Evolutionary conservation across 2,113 vertebrate genomes (phyloP).

Genomic region (Dendropsophus ebraccatus): DNA sequence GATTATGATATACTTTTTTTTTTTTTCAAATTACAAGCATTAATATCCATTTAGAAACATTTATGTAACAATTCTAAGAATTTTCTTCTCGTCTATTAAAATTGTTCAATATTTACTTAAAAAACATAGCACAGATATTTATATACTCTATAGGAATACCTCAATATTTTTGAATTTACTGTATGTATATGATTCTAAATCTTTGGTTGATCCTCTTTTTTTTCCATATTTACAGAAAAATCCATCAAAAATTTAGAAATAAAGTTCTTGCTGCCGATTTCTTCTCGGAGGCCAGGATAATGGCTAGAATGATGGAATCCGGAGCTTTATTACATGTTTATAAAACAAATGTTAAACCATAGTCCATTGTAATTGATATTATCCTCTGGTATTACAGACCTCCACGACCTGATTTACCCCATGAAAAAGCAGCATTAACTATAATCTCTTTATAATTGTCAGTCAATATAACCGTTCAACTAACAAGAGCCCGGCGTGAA

Average conservation of each 20-base stretch:
- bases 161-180: background rate
- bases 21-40: too few relatives aligned
- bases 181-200: too few relatives aligned
- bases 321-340: background rate
- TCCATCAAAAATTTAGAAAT: background rate
- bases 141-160: background rate
- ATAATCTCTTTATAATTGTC: slow-evolving; percentile 41
- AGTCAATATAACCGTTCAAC: slow-evolving; percentile 31
- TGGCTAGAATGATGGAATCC: background rate
- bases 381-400: slow-evolving; percentile 1
- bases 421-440: slow-evolving; percentile 28
- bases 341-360: slow-evolving; percentile 27
- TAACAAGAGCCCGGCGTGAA: background rate
- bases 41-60: too few relatives aligned
- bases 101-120: background rate
- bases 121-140: background rate
- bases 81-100: background rate
- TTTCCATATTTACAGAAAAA: background rate
- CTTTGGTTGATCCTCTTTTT: background rate
- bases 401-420: slow-evolving; percentile 17
- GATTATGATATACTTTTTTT: too few relatives aligned
- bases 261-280: background rate
- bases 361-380: background rate
- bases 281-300: background rate
- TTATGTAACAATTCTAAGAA: too few relatives aligned